A percentile compares a stretch with the other conserved stretches of the same genome.
Evolutionary conservation across 53 echinoderm and acorn worm genomes (phyloP).

Genomic region (Patiria pectinifera): DNA sequence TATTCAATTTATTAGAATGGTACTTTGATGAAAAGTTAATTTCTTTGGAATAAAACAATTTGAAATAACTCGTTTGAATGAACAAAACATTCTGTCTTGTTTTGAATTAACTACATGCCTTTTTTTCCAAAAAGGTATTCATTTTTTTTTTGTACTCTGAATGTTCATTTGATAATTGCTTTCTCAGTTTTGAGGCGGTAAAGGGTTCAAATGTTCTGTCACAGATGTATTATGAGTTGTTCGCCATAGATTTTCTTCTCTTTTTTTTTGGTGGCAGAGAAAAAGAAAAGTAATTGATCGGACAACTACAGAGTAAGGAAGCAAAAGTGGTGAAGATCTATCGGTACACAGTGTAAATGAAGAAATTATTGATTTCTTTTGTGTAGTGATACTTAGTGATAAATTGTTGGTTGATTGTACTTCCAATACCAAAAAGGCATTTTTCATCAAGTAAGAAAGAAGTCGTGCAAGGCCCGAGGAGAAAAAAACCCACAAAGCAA

Average conservation of each 20-base stretch:
- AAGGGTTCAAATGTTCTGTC: no score
- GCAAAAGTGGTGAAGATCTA: neutral
- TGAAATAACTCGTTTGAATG: no score
- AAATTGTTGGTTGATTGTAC: neutral
- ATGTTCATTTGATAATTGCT: no score
- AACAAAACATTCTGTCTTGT: no score
- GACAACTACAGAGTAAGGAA: neutral
- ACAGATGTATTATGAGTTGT: neutral
- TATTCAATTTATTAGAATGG: neutral
- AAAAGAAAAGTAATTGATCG: neutral
- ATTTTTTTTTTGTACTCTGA: no score
- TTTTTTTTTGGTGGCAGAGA: neutral
- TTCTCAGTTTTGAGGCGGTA: no score
- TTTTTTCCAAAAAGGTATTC: no score
- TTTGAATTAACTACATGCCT: no score
- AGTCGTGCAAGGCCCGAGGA: neutral
- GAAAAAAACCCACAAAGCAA: neutral
- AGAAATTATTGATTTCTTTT: neutral
- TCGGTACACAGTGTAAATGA: neutral
- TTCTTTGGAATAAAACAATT: no score
- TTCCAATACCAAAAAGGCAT: neutral
- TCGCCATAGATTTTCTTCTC: neutral
- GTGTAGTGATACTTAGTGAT: constrained; percentile 1
- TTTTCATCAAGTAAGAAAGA: neutral
- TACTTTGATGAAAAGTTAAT: no score